Conservation (phyloP, 64 coral and sea anemone genomes). For the Montipora foliosa region DNA sequence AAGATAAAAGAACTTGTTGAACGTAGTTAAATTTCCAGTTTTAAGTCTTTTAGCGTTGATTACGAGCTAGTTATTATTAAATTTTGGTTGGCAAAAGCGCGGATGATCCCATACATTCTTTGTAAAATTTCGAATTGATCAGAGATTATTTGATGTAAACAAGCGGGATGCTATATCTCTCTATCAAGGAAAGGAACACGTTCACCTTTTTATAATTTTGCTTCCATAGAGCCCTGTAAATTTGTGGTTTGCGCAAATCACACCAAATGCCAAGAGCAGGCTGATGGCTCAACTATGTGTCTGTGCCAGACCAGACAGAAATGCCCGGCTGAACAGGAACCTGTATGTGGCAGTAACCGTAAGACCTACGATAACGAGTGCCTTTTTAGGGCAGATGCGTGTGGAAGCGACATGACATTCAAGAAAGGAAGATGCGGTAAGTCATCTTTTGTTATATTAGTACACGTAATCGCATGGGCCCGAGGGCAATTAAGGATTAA, state of each 20-base stretch:
- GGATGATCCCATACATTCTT: too few species aligned
- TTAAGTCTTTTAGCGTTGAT: too few species aligned
- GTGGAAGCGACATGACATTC: neutral
- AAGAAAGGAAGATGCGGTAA: constrained; percentile 31
- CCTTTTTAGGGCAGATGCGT: constrained; percentile 41
- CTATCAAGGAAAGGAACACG: neutral
- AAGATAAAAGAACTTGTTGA: too few species aligned
- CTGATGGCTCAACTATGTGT: constrained; percentile 17
- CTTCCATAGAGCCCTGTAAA: constrained; percentile 52
- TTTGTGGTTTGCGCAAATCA: constrained; percentile 51
- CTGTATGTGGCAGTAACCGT: constrained; percentile 55
- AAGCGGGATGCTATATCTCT: neutral
- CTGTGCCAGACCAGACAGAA: constrained; percentile 20
- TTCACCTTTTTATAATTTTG: neutral
- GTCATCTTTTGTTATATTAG: too few species aligned
- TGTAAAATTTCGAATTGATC: too few species aligned
- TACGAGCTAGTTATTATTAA: too few species aligned
- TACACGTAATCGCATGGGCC: neutral
- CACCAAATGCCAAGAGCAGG: constrained; percentile 20
- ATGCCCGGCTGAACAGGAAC: neutral
- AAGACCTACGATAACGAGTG: constrained; percentile 63
- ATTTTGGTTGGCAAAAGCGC: too few species aligned
- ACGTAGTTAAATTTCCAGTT: too few species aligned
- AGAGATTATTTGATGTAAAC: too few species aligned
- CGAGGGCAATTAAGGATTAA: too few species aligned